phyloP scores from a whole-genome alignment of 2,113 vertebrate species.

The Potamarius usumacintae region DNA sequence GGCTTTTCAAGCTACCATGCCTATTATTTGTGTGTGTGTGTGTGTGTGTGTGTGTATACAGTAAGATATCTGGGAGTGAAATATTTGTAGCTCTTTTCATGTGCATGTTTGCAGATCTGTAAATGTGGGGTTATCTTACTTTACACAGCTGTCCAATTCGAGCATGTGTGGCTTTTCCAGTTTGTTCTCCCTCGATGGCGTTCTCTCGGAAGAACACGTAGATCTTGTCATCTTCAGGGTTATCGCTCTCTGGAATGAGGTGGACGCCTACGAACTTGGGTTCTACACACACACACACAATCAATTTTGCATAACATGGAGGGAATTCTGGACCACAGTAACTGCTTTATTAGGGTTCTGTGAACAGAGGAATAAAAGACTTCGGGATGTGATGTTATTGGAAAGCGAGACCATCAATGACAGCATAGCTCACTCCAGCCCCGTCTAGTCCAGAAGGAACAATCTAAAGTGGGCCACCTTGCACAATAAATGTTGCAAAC shows the following conservation, averaged over 20 bases:
- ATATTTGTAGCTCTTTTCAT: not conserved
- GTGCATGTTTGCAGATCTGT: conserved; percentile 35
- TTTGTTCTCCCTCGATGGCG: conserved; percentile 93
- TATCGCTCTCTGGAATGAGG: conserved; percentile 93
- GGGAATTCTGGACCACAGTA: not conserved
- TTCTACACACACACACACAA: conserved; percentile 72
- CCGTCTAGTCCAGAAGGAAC: no score
- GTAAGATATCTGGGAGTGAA: not conserved
- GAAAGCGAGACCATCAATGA: not conserved
- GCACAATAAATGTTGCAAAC: no score
- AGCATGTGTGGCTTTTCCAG: conserved; percentile 93
- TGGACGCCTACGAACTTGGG: conserved; percentile 89
- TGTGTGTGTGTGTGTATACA: not conserved
- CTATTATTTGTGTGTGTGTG: not conserved
- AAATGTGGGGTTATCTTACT: conserved; percentile 67
- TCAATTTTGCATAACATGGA: not conserved
- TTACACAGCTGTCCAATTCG: conserved; percentile 97
- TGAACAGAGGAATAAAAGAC: not conserved
- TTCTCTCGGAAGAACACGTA: conserved; percentile 98
- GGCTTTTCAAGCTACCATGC: not conserved
- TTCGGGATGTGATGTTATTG: not conserved
- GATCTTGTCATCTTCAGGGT: conserved; percentile 96
- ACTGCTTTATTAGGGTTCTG: not conserved
- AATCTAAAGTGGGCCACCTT: no score
- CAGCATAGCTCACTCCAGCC: no score